Evolutionary conservation across 2,888 invertebrate species (phyloP).

Genomic region (Callimorpha dominula): DNA sequence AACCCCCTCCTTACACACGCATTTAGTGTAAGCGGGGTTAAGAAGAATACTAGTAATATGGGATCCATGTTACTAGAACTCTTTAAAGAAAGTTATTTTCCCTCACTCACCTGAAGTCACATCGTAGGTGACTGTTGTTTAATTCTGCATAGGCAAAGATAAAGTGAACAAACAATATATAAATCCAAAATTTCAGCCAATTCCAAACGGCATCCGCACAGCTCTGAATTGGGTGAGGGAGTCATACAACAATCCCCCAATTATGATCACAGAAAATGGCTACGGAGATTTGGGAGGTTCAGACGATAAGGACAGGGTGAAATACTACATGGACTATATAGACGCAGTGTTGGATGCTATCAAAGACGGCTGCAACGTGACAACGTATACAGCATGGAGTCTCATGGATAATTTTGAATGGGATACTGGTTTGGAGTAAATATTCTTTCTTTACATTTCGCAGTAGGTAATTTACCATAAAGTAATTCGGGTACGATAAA

Average conservation of each 20-base stretch:
- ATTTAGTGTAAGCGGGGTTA: too few species aligned
- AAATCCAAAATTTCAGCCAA: constrained; percentile 51
- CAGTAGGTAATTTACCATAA: too few species aligned
- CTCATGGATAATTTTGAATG: constrained; percentile 81
- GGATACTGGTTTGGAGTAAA: constrained; percentile 60
- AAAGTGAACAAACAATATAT: too few species aligned
- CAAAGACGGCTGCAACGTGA: constrained; percentile 68
- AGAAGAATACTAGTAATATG: too few species aligned
- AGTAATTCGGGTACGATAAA: too few species aligned
- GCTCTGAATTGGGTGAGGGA: constrained; percentile 86
- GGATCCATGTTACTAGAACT: too few species aligned
- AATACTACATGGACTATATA: constrained; percentile 69
- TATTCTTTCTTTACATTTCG: neutral
- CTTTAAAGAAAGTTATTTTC: too few species aligned
- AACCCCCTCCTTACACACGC: too few species aligned
- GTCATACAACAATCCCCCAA: constrained; percentile 83
- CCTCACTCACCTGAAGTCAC: too few species aligned
- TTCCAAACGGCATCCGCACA: constrained; percentile 83
- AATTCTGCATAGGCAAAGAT: too few species aligned
- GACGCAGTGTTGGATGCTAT: constrained; percentile 67
- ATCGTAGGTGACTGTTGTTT: too few species aligned
- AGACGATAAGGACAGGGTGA: constrained; percentile 73
- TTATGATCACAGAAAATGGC: constrained; percentile 88
- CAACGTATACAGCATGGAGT: constrained; percentile 73
- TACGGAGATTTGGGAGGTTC: constrained; percentile 76